Evolutionary conservation across 2,113 vertebrate species (phyloP).

Genomic region (Tachycineta bicolor): DNA sequence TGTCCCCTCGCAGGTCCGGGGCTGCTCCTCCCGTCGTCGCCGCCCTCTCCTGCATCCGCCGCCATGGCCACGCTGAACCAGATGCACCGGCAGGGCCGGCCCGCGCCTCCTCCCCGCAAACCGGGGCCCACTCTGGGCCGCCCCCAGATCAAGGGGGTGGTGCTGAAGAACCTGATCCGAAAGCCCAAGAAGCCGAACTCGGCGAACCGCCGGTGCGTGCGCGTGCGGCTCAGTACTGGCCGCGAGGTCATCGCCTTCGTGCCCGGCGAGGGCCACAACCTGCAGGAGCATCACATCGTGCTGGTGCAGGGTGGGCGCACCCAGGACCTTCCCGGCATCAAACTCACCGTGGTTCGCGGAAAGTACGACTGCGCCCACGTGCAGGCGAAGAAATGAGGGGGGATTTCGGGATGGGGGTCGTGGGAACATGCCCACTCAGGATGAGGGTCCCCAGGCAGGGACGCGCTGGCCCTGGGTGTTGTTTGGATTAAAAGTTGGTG

Average conservation of each 20-base stretch:
- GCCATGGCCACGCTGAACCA: constrained; percentile 93
- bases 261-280: constrained; percentile 90
- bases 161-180: constrained; percentile 88
- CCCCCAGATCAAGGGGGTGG: constrained; percentile 88
- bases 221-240: constrained; percentile 87
- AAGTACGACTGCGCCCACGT: constrained; percentile 70
- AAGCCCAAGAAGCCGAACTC: constrained; percentile 98
- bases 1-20: background rate
- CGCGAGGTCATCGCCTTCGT: constrained; percentile 86
- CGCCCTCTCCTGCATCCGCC: rapidly evolving
- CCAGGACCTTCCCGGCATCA: constrained; percentile 91
- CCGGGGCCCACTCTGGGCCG: constrained; percentile 74
- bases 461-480: no score
- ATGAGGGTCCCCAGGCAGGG: no score
- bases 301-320: constrained; percentile 88
- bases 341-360: constrained; percentile 77
- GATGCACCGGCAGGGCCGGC: constrained; percentile 85
- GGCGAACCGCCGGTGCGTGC: constrained; percentile 90
- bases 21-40: background rate
- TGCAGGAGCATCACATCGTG: constrained; percentile 93
- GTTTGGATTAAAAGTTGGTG: background rate
- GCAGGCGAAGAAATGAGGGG: constrained; percentile 60
- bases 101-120: background rate
- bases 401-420: rapidly evolving
- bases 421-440: rapidly evolving